Evolutionary conservation across 2,797 vertebrate species (phyloP).

Genomic region (Enteromius argenteus): DNA sequence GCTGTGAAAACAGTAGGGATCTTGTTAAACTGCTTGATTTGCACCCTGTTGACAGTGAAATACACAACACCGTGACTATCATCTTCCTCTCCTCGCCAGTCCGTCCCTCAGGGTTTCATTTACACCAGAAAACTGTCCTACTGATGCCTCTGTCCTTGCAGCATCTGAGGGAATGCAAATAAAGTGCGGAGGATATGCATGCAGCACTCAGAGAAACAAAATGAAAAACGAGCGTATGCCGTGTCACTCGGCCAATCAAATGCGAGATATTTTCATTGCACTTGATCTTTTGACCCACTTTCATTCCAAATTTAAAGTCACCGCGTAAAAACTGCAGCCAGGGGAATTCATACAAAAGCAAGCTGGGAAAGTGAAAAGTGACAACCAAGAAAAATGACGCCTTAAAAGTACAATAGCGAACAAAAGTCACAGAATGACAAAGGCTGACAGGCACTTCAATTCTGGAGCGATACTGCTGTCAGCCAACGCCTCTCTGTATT

Average conservation of each 20-base stretch:
- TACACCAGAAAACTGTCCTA: constrained; percentile 76
- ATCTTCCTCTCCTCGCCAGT: constrained; percentile 73
- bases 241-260: constrained; percentile 73
- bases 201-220: constrained; percentile 59
- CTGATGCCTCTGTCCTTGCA: constrained; percentile 77
- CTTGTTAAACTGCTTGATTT: constrained; percentile 80
- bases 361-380: constrained; percentile 64
- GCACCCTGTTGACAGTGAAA: constrained; percentile 67
- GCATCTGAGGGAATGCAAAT: constrained; percentile 79
- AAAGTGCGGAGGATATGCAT: constrained; percentile 76
- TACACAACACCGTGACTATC: constrained; percentile 58
- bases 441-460: constrained; percentile 94
- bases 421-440: constrained; percentile 96
- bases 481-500: constrained; percentile 86
- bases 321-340: constrained; percentile 80
- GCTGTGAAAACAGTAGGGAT: constrained; percentile 66
- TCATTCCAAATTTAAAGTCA: constrained; percentile 76
- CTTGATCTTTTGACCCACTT: constrained; percentile 83
- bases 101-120: constrained; percentile 78
- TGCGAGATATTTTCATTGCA: constrained; percentile 77
- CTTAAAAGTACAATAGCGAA: constrained; percentile 93
- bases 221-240: constrained; percentile 64
- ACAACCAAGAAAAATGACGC: constrained; percentile 90
- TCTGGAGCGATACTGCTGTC: constrained; percentile 92
- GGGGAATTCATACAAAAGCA: constrained; percentile 87